Percentiles rank a stretch among this genome's conserved stretches.
Evolutionary conservation across 2,113 vertebrate species (phyloP).

Genomic region (Saccopteryx leptura): DNA sequence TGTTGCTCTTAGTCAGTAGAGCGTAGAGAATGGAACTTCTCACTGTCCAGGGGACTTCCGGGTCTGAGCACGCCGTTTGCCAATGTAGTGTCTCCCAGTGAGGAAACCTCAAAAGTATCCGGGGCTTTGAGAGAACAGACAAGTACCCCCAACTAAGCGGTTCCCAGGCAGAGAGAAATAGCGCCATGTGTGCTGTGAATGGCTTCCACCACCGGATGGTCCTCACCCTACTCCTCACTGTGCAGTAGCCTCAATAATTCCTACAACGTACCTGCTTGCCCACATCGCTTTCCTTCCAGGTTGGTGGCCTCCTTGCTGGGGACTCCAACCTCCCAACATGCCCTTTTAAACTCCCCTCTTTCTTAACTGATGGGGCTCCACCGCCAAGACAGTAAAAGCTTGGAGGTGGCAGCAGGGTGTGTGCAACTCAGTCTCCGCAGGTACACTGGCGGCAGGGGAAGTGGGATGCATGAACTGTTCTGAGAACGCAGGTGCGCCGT

Average conservation of each 20-base stretch:
- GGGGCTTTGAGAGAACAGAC: fast-evolving
- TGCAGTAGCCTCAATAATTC: not conserved
- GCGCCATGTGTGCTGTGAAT: not conserved
- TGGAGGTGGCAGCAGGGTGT: not conserved
- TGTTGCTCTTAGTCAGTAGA: too few relatives aligned
- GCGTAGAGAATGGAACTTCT: not conserved
- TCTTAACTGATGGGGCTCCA: not conserved
- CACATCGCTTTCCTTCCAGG: not conserved
- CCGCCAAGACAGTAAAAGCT: not conserved
- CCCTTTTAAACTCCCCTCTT: not conserved
- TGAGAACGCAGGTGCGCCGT: fast-evolving
- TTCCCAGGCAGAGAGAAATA: not conserved
- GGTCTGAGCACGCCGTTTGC: fast-evolving
- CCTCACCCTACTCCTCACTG: not conserved
- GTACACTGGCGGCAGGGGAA: fast-evolving
- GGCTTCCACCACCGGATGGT: not conserved
- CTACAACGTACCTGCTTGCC: not conserved
- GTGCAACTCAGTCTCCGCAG: not conserved
- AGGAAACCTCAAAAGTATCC: not conserved
- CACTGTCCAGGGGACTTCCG: fast-evolving
- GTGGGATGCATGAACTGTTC: too few relatives aligned
- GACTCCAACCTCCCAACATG: not conserved
- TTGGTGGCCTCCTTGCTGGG: not conserved
- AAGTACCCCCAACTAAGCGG: not conserved
- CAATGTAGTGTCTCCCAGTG: fast-evolving